Base-by-base conservation (phyloP, 2,888 invertebrate species). In the Drosophila heteroneura region DNA sequence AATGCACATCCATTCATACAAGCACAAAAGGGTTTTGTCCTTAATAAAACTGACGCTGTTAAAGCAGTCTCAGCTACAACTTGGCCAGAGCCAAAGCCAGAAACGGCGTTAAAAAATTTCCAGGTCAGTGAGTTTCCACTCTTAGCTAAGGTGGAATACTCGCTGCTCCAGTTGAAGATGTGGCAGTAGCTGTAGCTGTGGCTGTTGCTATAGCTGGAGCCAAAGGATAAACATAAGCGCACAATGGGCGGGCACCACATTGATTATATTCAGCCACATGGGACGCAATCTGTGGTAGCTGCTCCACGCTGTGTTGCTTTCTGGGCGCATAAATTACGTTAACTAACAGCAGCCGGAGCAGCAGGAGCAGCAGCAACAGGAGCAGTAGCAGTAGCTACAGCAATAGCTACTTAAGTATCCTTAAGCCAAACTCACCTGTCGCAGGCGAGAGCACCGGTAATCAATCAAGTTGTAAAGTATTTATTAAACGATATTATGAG, bases 401-500 rank as follows among this genome's bases (percentile, higher is more conserved):
- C 70, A 73, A 47, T 59, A 87, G 75, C 81, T 81, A 84, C 85
- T 87, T 84, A 84, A 74, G 74, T 64, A 67, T 70, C 64, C 69
- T 70, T 77, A 72, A 75, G 76, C 74, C 73, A 62, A 70, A 68
- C 69, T 76, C 89, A 90, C 90, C 90, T 85, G 85, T 82, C 90
- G 90, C 78, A 51, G 62, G 62, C 69, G 59, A 57, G 57, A 73
- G 76, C 72, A 70, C 64, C 76, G 73, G 86, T 71, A 87, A 87
- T 87, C 86, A 90, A 87, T 87, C 86, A 87, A 79, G 90, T 86
- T 89, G 90, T 85, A 87, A 83, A 89, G 89, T 90, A 90, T 87
- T 87, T 87, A 90, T 87, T 87, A 87, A 87, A 81, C 83, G 90
- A 83, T 87, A 87, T 90, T 87, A 90, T 90, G 90, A 83, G 86